These are phyloP conservation scores for Arctia plantaginis DNA, from an alignment of 2,888 invertebrate genomes.

Conservation along the genomic window DNA sequence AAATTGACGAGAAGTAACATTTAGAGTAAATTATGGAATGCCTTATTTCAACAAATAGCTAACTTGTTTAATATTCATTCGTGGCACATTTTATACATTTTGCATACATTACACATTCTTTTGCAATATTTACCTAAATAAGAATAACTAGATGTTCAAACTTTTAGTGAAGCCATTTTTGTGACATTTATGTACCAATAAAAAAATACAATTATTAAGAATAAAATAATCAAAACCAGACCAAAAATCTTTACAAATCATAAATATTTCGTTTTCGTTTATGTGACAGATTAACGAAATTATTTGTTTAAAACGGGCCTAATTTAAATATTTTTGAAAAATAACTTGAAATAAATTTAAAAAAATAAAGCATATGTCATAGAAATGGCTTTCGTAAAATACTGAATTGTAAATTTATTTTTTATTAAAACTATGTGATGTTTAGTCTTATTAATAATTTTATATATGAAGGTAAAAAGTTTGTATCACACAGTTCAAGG, in stretches of 20 bases:
- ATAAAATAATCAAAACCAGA: neutral
- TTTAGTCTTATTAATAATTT: slow-evolving; percentile 26
- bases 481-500: slow-evolving; percentile 13
- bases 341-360: neutral
- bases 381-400: slow-evolving; percentile 8
- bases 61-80: slow-evolving; percentile 29
- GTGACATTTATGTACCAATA: neutral
- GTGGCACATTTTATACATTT: slow-evolving; percentile 49
- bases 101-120: slow-evolving; percentile 23
- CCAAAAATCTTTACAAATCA: neutral
- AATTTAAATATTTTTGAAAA: neutral
- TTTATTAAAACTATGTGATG: slow-evolving; percentile 51
- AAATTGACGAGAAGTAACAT: slow-evolving; percentile 22
- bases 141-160: neutral
- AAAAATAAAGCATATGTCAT: neutral
- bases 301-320: neutral
- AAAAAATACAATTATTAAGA: neutral
- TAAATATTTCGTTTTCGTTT: neutral
- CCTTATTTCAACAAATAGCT: slow-evolving; percentile 39
- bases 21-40: slow-evolving; percentile 55
- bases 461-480: slow-evolving; percentile 24
- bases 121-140: neutral
- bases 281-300: too few species aligned
- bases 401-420: slow-evolving; percentile 18
- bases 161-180: neutral